Evolutionary conservation across 2,797 vertebrate species (phyloP), one percentile per base, ranked within the genome.

Genomic region (Acomys russatus): DNA sequence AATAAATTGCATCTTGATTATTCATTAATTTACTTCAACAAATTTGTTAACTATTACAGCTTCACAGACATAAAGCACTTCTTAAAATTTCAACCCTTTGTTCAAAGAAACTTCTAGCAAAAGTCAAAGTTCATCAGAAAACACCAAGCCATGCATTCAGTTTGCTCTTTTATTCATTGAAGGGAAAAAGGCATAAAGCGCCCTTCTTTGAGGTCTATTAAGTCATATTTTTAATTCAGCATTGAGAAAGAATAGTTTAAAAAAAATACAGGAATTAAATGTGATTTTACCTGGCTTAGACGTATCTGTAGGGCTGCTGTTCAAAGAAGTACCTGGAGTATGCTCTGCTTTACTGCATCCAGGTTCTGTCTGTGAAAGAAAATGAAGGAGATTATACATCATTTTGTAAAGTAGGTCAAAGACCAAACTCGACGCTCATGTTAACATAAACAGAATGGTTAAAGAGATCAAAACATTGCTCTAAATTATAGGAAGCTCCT

Each of bases 221-320:
- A 98, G 94, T 94, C 88, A 96, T 77, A 96, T 91, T 96, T 83
- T 12, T 66, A 76, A 77, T 35, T 49, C 3, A 64, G 90, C 94
- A 96, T 84, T 96, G 88, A 94, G 71, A 96, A 90, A 95, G 74
- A 96, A 74, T 64, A 97, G 96, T 9, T 95, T 92, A 59, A 96
- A 96, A 64, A 97, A 61, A 92, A 86, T 87, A 94, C 88, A 96
- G 79, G 92, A 97, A 98, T 97, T 33, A 96, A 97, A 96, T 94
- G 86, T 96, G 74, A 85, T 94, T 97, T 98, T 98, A 99, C 99
- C 99, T 8, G 98, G 78, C 96, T 97, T 97, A 96, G 98, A 92
- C 11, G 94, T 96, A 89, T 98, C 96, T 91, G 96, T 20, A 96
- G 97, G 82, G 98, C 95, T 98, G 96, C 95, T 98, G 96, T 98